Evolutionary conservation across 2,888 invertebrate species (phyloP).

Genomic region (Scaptomyza polygonia): DNA sequence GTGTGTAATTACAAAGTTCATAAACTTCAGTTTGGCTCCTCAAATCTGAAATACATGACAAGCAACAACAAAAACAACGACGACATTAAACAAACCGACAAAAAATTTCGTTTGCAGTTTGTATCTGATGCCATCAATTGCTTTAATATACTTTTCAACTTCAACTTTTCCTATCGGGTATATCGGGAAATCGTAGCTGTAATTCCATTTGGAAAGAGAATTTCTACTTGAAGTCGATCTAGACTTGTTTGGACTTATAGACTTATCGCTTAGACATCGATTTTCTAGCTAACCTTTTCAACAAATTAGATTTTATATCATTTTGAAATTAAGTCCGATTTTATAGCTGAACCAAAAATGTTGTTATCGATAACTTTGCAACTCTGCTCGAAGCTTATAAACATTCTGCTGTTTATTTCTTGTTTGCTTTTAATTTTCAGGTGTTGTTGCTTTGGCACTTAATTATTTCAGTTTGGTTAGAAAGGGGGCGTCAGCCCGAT

Average conservation of each 20-base stretch:
- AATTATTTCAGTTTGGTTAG: slow-evolving; percentile 67
- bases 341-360: too few relatives aligned
- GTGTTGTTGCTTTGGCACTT: slow-evolving; percentile 62
- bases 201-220: too few relatives aligned
- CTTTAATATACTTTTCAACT: slow-evolving; percentile 8
- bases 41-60: slow-evolving; percentile 71
- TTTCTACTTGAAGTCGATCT: too few relatives aligned
- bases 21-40: slow-evolving; percentile 73
- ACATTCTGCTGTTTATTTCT: neutral
- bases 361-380: neutral
- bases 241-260: too few relatives aligned
- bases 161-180: neutral
- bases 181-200: neutral
- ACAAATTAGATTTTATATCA: too few relatives aligned
- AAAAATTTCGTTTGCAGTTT: neutral
- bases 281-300: too few relatives aligned
- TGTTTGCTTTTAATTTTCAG: slow-evolving; percentile 15
- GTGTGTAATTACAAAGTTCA: slow-evolving; percentile 80
- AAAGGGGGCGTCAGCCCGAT: neutral
- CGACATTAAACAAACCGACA: slow-evolving; percentile 9
- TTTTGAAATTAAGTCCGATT: too few relatives aligned
- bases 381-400: neutral
- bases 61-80: slow-evolving; percentile 27
- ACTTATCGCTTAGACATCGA: too few relatives aligned
- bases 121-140: slow-evolving; percentile 23